Conservation (phyloP, 2,797 vertebrate species). For the Gymnopithys bicolor region DNA sequence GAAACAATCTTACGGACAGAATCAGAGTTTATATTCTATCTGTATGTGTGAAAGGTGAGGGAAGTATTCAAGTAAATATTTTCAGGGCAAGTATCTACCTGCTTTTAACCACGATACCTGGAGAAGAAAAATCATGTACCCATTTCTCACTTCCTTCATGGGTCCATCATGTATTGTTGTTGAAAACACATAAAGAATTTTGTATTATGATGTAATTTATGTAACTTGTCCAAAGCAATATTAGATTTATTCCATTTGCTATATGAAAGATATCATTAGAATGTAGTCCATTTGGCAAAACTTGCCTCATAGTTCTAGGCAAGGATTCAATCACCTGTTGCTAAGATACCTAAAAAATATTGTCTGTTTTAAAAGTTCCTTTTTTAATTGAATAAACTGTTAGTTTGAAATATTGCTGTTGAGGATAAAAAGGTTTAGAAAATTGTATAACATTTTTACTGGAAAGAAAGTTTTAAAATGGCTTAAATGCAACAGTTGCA, state of each 20-base stretch:
- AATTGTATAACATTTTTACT: slow-evolving; percentile 53
- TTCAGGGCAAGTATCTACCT: background rate
- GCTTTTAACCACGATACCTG: background rate
- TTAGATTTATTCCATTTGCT: slow-evolving; percentile 85
- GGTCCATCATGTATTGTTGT: slow-evolving; percentile 26
- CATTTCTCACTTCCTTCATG: slow-evolving; percentile 15
- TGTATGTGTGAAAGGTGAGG: background rate
- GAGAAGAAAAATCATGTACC: background rate
- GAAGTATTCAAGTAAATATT: background rate
- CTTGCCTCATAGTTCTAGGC: slow-evolving; percentile 78
- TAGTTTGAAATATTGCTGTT: slow-evolving; percentile 77
- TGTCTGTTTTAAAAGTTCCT: slow-evolving; percentile 80
- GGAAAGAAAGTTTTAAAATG: slow-evolving; percentile 46
- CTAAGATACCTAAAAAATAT: slow-evolving; percentile 87
- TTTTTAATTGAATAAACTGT: slow-evolving; percentile 81
- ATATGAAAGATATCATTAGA: slow-evolving; percentile 80
- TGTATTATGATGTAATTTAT: slow-evolving; percentile 81
- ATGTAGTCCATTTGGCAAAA: slow-evolving; percentile 77
- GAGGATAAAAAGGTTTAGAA: slow-evolving; percentile 74
- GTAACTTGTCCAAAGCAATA: slow-evolving; percentile 81
- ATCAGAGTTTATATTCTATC: background rate
- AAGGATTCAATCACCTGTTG: slow-evolving; percentile 85
- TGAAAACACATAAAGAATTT: slow-evolving; percentile 74
- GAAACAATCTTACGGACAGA: background rate
- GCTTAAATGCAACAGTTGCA: slow-evolving; percentile 52